Conservation (phyloP, 2,888 invertebrate species). For the Drosophila meridionalis region DNA sequence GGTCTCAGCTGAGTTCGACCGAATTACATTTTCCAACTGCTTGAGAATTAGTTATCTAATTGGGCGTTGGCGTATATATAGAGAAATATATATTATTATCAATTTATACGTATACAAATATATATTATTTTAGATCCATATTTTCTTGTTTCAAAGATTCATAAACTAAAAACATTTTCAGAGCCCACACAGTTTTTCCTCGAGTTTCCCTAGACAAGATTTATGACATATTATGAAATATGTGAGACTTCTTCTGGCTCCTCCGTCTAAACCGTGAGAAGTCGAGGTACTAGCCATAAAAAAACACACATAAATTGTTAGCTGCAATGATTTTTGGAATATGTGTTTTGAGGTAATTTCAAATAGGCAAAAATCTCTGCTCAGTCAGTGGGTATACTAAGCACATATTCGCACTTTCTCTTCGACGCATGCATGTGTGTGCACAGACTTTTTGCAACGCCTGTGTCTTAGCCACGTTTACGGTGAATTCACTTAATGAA, state of each 20-base stretch:
- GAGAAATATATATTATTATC: background rate
- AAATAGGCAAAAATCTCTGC: background rate
- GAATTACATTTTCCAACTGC: background rate
- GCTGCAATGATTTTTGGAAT: slow-evolving; percentile 2
- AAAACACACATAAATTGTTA: background rate
- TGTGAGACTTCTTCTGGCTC: background rate
- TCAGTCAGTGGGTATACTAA: background rate
- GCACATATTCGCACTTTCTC: slow-evolving; percentile 10
- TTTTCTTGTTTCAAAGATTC: background rate
- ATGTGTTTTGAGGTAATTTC: background rate
- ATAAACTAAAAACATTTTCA: background rate
- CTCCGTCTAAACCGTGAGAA: background rate
- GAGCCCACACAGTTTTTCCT: background rate
- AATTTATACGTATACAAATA: background rate
- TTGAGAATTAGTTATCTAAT: background rate
- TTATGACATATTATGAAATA: background rate
- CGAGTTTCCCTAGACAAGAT: background rate
- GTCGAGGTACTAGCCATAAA: background rate
- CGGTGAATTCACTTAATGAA: slow-evolving; percentile 4
- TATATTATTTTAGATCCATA: background rate
- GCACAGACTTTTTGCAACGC: background rate
- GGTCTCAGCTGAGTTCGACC: background rate
- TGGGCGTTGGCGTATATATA: background rate
- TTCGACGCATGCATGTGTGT: background rate
- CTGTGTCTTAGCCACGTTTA: background rate